A percentile compares a stretch with the other conserved stretches of the same genome.
Evolutionary conservation across 2,888 invertebrate genomes (phyloP).

Genomic region (Ligdia adustata): DNA sequence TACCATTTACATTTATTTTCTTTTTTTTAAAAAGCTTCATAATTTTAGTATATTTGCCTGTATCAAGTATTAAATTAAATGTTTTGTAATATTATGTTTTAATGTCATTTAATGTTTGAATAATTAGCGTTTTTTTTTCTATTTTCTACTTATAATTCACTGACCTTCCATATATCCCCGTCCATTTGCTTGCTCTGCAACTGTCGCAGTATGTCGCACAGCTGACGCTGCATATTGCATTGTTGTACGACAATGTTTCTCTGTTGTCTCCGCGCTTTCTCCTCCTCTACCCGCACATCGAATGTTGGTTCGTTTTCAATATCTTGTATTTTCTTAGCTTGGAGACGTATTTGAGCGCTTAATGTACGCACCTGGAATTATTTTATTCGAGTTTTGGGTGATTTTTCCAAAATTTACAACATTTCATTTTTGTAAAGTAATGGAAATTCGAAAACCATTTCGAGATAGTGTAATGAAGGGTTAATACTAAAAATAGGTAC

Average conservation of each 20-base stretch:
- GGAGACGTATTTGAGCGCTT: slow-evolving; percentile 59
- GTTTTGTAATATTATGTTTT: too few species aligned
- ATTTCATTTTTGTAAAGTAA: too few species aligned
- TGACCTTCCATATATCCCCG: slow-evolving; percentile 62
- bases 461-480: too few species aligned
- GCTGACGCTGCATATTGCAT: slow-evolving; percentile 52
- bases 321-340: slow-evolving; percentile 57
- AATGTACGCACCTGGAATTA: slow-evolving; percentile 59
- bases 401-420: too few species aligned
- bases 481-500: too few species aligned
- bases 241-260: slow-evolving; percentile 56
- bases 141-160: slow-evolving; percentile 8
- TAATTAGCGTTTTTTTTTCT: neutral
- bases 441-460: too few species aligned
- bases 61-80: too few species aligned
- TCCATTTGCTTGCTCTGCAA: slow-evolving; percentile 51
- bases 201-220: slow-evolving; percentile 41
- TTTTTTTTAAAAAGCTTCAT: too few species aligned
- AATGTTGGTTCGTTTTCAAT: slow-evolving; percentile 60
- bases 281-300: slow-evolving; percentile 56
- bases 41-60: too few species aligned
- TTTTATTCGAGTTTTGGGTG: too few species aligned
- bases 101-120: too few species aligned
- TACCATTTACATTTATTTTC: too few species aligned
- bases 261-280: slow-evolving; percentile 45